A percentile compares a stretch with the other conserved stretches of the same genome.
Conservation (phyloP, 1,140 invertebrate genomes). For the Musca vetustissima region DNA sequence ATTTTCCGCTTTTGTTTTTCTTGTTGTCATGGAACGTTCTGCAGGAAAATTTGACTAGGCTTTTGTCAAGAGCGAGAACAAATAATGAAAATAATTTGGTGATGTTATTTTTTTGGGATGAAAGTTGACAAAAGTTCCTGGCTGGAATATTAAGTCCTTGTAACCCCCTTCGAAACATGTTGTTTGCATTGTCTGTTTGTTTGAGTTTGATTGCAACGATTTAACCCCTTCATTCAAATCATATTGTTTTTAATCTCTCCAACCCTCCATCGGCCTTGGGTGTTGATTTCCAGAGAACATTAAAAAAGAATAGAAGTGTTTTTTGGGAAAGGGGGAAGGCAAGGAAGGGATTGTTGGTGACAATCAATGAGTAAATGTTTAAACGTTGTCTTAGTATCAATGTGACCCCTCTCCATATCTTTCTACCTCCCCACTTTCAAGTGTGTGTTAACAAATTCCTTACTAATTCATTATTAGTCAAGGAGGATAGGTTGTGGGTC, state of each 20-base stretch:
- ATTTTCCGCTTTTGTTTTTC: too few relatives aligned
- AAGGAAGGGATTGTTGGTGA: too few relatives aligned
- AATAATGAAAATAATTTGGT: not conserved
- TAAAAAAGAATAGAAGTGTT: too few relatives aligned
- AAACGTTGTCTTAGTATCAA: too few relatives aligned
- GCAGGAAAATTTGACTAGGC: not conserved
- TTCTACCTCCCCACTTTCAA: not conserved
- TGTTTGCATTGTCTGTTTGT: not conserved
- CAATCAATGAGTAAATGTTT: too few relatives aligned
- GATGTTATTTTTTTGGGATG: too few relatives aligned
- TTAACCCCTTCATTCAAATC: constrained; percentile 14
- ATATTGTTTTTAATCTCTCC: constrained; percentile 3
- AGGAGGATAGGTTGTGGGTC: not conserved
- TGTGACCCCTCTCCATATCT: too few relatives aligned
- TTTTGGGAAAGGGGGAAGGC: too few relatives aligned
- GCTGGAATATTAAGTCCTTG: too few relatives aligned
- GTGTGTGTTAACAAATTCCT: constrained; percentile 22
- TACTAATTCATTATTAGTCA: constrained; percentile 1
- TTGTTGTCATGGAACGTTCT: not conserved
- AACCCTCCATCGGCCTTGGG: too few relatives aligned
- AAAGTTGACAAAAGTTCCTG: too few relatives aligned
- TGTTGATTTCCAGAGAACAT: too few relatives aligned
- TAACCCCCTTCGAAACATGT: not conserved
- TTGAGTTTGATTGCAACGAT: constrained; percentile 14
- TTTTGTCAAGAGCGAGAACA: not conserved